Conservation (phyloP, 1,140 invertebrate genomes). For the Ceratoteleas bidentatus region DNA sequence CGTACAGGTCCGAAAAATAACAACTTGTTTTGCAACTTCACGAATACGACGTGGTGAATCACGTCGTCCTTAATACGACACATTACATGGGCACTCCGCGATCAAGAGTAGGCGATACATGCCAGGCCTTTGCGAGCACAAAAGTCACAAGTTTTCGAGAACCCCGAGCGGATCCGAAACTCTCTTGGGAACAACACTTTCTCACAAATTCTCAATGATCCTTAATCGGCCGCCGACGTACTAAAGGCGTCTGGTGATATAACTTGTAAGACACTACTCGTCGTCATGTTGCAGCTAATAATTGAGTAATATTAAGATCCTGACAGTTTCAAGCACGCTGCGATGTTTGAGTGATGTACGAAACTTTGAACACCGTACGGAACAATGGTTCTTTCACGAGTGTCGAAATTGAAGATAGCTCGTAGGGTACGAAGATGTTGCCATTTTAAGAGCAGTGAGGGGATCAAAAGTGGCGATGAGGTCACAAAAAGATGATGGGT, state of each 20-base stretch:
- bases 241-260: slow-evolving; percentile 31
- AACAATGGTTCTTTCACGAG: not conserved
- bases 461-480: no score
- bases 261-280: slow-evolving; percentile 24
- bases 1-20: slow-evolving; percentile 36
- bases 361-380: not conserved
- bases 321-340: slow-evolving; percentile 5
- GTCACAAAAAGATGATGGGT: no score
- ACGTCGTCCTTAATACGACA: slow-evolving; percentile 22
- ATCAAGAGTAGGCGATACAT: slow-evolving; percentile 36
- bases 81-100: slow-evolving; percentile 19
- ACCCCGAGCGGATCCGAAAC: slow-evolving; percentile 43
- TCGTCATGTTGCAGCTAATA: slow-evolving; percentile 1
- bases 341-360: slow-evolving; percentile 13
- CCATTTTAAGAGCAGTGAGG: no score
- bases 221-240: slow-evolving; percentile 54
- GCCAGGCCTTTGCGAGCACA: slow-evolving; percentile 28
- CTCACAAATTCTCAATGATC: slow-evolving; percentile 49
- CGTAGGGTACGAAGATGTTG: not conserved
- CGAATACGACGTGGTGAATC: slow-evolving; percentile 26
- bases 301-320: slow-evolving; percentile 28
- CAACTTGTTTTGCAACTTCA: slow-evolving; percentile 43
- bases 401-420: not conserved
- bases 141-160: slow-evolving; percentile 59
- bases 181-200: slow-evolving; percentile 60